Percentiles rank a stretch among this genome's conserved stretches.
Evolutionary conservation across 2,113 vertebrate species (phyloP).

Genomic region (Myotis brandtii): DNA sequence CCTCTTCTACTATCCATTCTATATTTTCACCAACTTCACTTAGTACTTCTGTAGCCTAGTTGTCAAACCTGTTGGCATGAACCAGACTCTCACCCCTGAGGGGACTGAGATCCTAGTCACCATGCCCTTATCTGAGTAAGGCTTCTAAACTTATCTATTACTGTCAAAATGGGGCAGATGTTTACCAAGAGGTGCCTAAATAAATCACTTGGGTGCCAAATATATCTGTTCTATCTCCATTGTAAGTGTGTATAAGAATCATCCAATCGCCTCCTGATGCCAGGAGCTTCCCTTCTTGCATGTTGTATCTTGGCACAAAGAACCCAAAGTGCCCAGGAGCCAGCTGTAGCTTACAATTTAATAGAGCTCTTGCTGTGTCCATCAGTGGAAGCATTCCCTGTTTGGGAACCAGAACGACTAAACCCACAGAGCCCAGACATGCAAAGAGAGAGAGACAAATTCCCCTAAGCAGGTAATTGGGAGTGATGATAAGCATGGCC

Average conservation of each 20-base stretch:
- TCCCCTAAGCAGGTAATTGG: background rate
- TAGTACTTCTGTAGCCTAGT: background rate
- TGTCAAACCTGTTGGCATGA: background rate
- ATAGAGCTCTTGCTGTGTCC: background rate
- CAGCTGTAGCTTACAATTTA: background rate
- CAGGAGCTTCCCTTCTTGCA: background rate
- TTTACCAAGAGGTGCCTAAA: background rate
- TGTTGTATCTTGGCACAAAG: background rate
- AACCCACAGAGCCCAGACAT: background rate
- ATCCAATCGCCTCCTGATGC: background rate
- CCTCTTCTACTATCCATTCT: background rate
- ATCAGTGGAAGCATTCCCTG: background rate
- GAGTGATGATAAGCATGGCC: background rate
- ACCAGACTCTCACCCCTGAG: background rate
- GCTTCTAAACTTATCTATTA: background rate
- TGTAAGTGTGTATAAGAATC: background rate
- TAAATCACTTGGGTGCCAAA: background rate
- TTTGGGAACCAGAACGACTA: background rate
- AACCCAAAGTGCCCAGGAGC: background rate
- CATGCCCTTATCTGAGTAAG: background rate
- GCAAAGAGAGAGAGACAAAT: background rate
- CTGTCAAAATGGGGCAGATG: background rate
- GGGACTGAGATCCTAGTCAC: background rate
- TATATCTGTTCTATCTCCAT: background rate
- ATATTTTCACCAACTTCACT: background rate